Evolutionary conservation across 1,140 invertebrate species (phyloP), one percentile per base, ranked within the genome.

Genomic region (Ridgeia piscesae): DNA sequence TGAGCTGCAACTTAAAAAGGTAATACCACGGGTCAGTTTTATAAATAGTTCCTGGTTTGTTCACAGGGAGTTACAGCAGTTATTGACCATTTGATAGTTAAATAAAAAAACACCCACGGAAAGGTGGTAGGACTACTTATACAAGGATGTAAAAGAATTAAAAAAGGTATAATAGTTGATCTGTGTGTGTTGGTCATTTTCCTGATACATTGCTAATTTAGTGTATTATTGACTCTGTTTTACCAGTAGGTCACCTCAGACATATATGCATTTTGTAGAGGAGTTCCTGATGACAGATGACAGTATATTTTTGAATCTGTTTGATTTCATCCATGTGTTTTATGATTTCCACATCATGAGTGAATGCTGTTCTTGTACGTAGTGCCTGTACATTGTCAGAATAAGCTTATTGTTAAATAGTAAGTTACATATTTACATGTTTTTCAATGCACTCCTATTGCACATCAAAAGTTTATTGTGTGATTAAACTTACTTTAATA

Each of bases 1-100:
- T 92, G 8, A 58, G n/a, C 48, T 92, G 89, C 35, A 91, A 50
- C 89, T 92, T 34, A 34, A 91, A 92, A n/a, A n/a, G 92, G 92
- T 92, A 48, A 77, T 77, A 31, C 58, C 58, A 21, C 58, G 17
- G 2, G 58, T 77, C 58, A n/a, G n/a, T 77, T 77, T 21, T 77
- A 4, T 31, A 77, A 77, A 31, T 77, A 17, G 27, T n/a, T n/a
- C n/a, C n/a, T n/a, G n/a, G n/a, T n/a, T n/a, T n/a, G n/a, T n/a
- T n/a, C n/a, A n/a, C n/a, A n/a, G n/a, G n/a, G n/a, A n/a, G n/a
- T n/a, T n/a, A n/a, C n/a, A n/a, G n/a, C n/a, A n/a, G n/a, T n/a
- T n/a, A n/a, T n/a, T n/a, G n/a, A n/a, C n/a, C n/a, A n/a, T n/a
- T n/a, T n/a, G n/a, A n/a, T n/a, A n/a, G n/a, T n/a, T n/a, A n/a